These are phyloP conservation scores for Microcebus jonahi DNA, from an alignment of 2,113 vertebrate species.

Conservation along the genomic window DNA sequence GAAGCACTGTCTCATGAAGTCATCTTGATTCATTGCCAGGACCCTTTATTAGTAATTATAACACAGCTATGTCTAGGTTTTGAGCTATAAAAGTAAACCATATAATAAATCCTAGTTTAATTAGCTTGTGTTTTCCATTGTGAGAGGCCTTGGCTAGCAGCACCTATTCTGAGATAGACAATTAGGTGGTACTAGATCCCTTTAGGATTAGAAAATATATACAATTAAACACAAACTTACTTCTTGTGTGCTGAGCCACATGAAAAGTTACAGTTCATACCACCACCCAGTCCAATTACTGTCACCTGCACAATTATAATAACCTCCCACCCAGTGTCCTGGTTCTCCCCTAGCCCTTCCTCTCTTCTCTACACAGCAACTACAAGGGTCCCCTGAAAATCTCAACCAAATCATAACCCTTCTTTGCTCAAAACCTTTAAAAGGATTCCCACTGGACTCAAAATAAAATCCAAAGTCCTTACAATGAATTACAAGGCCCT, in stretches of 20 bases:
- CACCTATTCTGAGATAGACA: constrained; percentile 31
- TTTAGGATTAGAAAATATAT: constrained; percentile 20
- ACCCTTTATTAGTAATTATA: constrained; percentile 68
- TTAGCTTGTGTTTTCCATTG: constrained; percentile 66
- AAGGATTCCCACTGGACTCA: not conserved
- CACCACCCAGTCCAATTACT: not conserved
- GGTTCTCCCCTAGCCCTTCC: not conserved
- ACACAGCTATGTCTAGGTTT: constrained; percentile 59
- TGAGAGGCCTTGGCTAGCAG: constrained; percentile 31
- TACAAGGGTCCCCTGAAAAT: not conserved
- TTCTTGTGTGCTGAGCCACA: not conserved
- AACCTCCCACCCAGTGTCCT: not conserved
- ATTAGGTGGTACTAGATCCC: not conserved
- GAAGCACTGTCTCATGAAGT: constrained; percentile 55
- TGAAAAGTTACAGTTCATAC: not conserved
- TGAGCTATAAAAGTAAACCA: constrained; percentile 59
- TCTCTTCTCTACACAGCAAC: not conserved
- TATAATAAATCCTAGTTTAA: constrained; percentile 69
- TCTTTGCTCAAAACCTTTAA: not conserved
- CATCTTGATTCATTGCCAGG: constrained; percentile 65
- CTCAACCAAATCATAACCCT: not conserved
- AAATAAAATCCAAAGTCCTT: not conserved
- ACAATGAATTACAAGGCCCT: not conserved
- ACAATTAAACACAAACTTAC: constrained; percentile 24
- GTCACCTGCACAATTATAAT: not conserved